Evolutionary conservation across 2,888 invertebrate genomes (phyloP).

Genomic region (Formica aserva): DNA sequence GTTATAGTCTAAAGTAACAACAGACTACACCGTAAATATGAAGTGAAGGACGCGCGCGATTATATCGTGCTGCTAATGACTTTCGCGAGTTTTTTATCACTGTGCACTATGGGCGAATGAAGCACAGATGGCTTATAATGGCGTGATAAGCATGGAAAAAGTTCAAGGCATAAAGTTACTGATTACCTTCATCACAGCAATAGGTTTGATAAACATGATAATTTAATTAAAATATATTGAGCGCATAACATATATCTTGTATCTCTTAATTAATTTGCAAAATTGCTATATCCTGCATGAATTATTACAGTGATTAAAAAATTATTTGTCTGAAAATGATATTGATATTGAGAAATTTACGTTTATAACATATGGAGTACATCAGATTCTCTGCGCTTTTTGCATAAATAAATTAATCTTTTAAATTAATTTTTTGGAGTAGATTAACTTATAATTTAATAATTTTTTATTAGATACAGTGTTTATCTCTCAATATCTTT

Average conservation of each 20-base stretch:
- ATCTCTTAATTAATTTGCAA: background rate
- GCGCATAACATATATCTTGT: background rate
- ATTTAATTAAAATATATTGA: background rate
- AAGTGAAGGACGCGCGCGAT: slow-evolving; percentile 42
- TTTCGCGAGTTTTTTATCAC: slow-evolving; percentile 63
- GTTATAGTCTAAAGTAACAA: slow-evolving; percentile 27
- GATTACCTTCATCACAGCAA: slow-evolving; percentile 23
- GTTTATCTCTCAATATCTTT: background rate
- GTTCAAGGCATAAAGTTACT: slow-evolving; percentile 54
- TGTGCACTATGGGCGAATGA: slow-evolving; percentile 51
- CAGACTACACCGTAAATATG: slow-evolving; percentile 32
- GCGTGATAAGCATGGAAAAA: slow-evolving; percentile 43
- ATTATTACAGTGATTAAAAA: background rate
- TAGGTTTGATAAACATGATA: slow-evolving; percentile 30
- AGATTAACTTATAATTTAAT: background rate
- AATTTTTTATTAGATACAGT: background rate
- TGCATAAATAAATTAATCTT: background rate
- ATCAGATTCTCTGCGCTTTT: background rate
- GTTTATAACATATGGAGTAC: background rate
- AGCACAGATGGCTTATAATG: slow-evolving; percentile 61
- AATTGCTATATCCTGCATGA: background rate
- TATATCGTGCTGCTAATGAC: slow-evolving; percentile 65
- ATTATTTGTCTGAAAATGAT: background rate
- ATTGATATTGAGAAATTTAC: background rate
- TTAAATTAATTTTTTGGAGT: background rate